These are phyloP conservation scores for Limenitis camilla DNA, from an alignment of 2,888 invertebrate genomes.

Conservation along the genomic window DNA sequence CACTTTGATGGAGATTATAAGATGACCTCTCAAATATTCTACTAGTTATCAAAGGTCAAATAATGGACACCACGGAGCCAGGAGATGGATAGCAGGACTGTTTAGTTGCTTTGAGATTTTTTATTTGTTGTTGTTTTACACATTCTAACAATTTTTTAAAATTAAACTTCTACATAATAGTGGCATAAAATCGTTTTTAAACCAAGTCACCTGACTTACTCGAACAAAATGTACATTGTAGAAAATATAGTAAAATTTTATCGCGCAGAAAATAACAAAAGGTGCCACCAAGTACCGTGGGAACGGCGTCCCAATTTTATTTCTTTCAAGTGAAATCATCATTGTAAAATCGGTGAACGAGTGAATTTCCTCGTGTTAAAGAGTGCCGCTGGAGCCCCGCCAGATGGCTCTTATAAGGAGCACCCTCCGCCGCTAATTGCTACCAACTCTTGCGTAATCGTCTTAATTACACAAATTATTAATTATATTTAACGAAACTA, in stretches of 20 bases:
- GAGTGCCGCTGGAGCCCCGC: slow-evolving; percentile 60
- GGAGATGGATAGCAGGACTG: too few species aligned
- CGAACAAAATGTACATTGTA: slow-evolving; percentile 5
- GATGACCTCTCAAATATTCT: too few species aligned
- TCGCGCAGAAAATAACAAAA: slow-evolving; percentile 19
- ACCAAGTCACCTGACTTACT: neutral
- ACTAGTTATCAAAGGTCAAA: too few species aligned
- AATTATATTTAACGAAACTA: slow-evolving; percentile 34
- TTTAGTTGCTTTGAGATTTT: too few species aligned
- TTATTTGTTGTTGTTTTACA: too few species aligned
- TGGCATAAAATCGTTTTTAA: neutral
- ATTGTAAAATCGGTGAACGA: slow-evolving; percentile 42
- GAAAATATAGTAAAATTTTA: slow-evolving; percentile 15
- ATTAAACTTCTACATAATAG: too few species aligned
- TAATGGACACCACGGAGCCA: too few species aligned
- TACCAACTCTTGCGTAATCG: slow-evolving; percentile 66
- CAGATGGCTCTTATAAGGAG: slow-evolving; percentile 63
- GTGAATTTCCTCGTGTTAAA: slow-evolving; percentile 48
- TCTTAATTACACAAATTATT: slow-evolving; percentile 43
- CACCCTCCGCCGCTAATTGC: slow-evolving; percentile 63
- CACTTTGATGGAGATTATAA: too few species aligned
- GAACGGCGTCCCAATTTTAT: slow-evolving; percentile 33
- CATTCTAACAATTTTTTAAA: too few species aligned
- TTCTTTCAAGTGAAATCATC: slow-evolving; percentile 34
- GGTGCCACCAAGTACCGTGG: slow-evolving; percentile 22